Conservation (phyloP, 2,888 invertebrate genomes). For the Chymomyza procnemis region DNA sequence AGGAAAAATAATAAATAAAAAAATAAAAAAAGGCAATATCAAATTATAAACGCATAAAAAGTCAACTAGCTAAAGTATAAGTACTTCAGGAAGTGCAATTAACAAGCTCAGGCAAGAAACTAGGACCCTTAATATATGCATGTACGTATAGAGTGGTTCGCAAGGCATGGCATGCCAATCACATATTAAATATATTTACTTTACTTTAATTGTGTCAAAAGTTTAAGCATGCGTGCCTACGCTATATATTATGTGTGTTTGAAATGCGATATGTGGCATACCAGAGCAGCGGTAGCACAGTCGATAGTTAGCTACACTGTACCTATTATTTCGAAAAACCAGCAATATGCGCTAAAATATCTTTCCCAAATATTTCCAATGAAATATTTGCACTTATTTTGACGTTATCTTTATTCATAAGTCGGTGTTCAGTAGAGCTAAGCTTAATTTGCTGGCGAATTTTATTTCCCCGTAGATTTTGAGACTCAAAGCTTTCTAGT, state of each 20-base stretch:
- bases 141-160: neutral
- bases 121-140: neutral
- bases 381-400: too few relatives aligned
- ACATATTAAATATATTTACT: constrained; percentile 70
- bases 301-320: too few relatives aligned
- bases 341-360: too few relatives aligned
- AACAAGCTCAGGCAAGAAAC: constrained; percentile 25
- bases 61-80: constrained; percentile 9
- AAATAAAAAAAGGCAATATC: neutral
- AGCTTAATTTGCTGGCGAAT: too few relatives aligned
- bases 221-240: constrained; percentile 22
- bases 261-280: too few relatives aligned
- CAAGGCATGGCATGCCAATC: constrained; percentile 62
- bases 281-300: too few relatives aligned
- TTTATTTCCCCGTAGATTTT: too few relatives aligned
- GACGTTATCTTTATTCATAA: too few relatives aligned
- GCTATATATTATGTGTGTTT: neutral
- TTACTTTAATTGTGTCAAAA: constrained; percentile 68
- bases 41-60: neutral
- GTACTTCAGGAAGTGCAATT: constrained; percentile 40
- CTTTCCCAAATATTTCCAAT: too few relatives aligned
- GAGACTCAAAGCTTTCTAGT: too few relatives aligned
- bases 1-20: neutral
- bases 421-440: too few relatives aligned
- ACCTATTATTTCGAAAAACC: too few relatives aligned